These are phyloP conservation scores for Ylistrum balloti DNA, from an alignment of 1,140 invertebrate genomes.

Conservation along the genomic window DNA sequence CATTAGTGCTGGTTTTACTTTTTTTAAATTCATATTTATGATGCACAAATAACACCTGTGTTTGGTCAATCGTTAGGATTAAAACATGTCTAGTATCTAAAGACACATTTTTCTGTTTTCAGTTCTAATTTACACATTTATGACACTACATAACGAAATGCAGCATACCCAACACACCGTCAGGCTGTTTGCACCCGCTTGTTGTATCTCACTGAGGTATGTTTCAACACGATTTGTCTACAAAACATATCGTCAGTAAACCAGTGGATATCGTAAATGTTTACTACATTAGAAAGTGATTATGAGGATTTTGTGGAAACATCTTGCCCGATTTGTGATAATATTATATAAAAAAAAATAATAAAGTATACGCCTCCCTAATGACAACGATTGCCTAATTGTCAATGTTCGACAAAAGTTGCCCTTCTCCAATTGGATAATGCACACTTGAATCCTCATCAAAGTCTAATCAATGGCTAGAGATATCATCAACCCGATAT, in stretches of 20 bases:
- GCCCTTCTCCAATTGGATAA: slow-evolving; percentile 16
- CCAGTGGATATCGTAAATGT: background rate
- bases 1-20: no score
- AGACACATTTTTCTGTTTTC: no score
- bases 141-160: background rate
- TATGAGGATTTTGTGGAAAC: background rate
- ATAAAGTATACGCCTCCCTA: background rate
- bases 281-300: background rate
- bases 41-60: no score
- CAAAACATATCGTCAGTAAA: background rate
- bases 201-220: background rate
- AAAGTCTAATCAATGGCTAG: background rate
- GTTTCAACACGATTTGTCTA: background rate
- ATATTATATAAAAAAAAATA: slow-evolving; percentile 34
- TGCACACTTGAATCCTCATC: slow-evolving; percentile 23
- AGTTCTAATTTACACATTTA: no score
- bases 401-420: background rate
- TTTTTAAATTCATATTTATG: no score
- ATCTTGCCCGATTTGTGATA: background rate
- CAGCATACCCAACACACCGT: background rate
- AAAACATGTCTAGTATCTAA: no score
- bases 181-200: background rate
- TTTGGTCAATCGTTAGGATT: no score
- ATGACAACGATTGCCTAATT: background rate
- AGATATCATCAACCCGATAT: background rate